Percentiles rank a stretch among this genome's conserved stretches.
Conservation (phyloP, 2,113 vertebrate species). For the Telmatochromis bifrenatus region DNA sequence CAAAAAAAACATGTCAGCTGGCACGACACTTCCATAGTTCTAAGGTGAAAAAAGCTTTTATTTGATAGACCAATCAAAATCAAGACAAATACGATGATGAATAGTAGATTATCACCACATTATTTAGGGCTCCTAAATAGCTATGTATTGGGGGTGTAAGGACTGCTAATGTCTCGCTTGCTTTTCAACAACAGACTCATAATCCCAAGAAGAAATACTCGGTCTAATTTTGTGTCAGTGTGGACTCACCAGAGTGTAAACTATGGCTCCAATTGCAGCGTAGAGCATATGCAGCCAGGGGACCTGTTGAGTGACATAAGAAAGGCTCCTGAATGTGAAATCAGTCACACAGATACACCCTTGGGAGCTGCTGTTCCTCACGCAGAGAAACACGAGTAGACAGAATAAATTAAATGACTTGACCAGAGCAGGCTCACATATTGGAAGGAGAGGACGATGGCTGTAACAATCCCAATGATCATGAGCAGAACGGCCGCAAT, state of each 20-base stretch:
- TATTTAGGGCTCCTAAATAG: background rate
- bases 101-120: background rate
- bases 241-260: conserved; percentile 88
- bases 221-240: background rate
- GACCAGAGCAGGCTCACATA: conserved; percentile 77
- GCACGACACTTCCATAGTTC: background rate
- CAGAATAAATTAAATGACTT: background rate
- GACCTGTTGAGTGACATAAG: conserved; percentile 66
- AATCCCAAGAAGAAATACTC: background rate
- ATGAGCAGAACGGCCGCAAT: conserved; percentile 81
- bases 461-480: conserved; percentile 82
- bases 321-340: conserved; percentile 27
- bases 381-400: background rate
- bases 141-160: background rate
- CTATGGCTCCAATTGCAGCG: conserved; percentile 82
- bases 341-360: background rate
- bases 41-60: background rate
- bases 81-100: background rate
- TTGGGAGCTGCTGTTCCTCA: background rate
- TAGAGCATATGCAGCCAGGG: conserved; percentile 94
- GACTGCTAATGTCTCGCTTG: background rate
- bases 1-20: background rate
- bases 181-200: background rate
- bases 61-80: background rate
- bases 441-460: conserved; percentile 84